Evolutionary conservation across 2,797 vertebrate genomes (phyloP).

Genomic region (Centropyge bicolor): DNA sequence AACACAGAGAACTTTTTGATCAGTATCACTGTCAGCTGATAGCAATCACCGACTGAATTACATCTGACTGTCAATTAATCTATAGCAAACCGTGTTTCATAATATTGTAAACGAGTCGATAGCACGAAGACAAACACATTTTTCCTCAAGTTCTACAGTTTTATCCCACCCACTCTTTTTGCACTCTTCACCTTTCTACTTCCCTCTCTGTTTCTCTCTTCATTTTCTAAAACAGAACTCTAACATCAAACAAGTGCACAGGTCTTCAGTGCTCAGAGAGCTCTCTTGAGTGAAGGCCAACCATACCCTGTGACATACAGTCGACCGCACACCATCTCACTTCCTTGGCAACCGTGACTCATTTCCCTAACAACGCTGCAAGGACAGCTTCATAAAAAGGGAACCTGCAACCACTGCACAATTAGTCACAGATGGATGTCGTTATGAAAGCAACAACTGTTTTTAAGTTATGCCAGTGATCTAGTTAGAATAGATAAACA

Average conservation of each 20-base stretch:
- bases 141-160: background rate
- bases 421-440: slow-evolving; percentile 61
- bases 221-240: slow-evolving; percentile 24
- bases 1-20: slow-evolving; percentile 41
- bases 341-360: slow-evolving; percentile 86
- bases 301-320: slow-evolving; percentile 67
- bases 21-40: slow-evolving; percentile 18
- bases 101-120: slow-evolving; percentile 12
- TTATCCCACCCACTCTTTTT: slow-evolving; percentile 25
- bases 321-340: slow-evolving; percentile 82
- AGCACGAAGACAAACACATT: slow-evolving; percentile 11
- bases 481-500: slow-evolving; percentile 18
- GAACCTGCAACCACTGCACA: slow-evolving; percentile 68
- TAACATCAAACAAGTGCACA: slow-evolving; percentile 2
- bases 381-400: slow-evolving; percentile 71
- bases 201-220: slow-evolving; percentile 1
- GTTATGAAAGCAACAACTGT: slow-evolving; percentile 50
- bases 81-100: background rate
- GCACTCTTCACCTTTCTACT: slow-evolving; percentile 14
- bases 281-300: slow-evolving; percentile 71
- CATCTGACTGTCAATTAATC: background rate
- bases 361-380: slow-evolving; percentile 85
- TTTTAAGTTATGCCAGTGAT: slow-evolving; percentile 46
- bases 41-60: background rate
- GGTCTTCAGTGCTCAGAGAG: slow-evolving; percentile 29